These are phyloP conservation scores for Phaetusa simplex DNA, from an alignment of 2,113 vertebrate species.

Conservation along the genomic window DNA sequence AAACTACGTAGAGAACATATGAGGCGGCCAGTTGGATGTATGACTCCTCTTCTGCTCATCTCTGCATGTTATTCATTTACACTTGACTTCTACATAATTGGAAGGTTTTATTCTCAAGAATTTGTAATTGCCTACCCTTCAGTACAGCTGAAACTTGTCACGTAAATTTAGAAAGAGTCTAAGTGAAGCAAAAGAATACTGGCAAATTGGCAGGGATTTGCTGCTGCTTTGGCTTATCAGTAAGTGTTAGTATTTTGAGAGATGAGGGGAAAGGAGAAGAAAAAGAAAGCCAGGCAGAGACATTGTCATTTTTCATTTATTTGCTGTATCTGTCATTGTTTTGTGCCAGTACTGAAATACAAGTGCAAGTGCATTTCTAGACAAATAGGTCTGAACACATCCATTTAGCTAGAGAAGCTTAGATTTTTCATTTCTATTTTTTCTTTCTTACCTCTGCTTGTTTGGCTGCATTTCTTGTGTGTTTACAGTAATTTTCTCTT, in stretches of 20 bases:
- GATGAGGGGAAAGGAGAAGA: not conserved
- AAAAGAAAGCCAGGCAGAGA: not conserved
- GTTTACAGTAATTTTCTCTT: not conserved
- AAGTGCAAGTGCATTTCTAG: not conserved
- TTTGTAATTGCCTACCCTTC: not conserved
- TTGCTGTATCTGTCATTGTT: not conserved
- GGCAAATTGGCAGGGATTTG: not conserved
- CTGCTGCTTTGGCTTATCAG: not conserved
- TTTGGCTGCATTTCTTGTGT: not conserved
- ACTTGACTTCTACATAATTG: not conserved
- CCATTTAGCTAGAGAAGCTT: not conserved
- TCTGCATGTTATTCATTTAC: not conserved
- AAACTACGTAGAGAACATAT: not conserved
- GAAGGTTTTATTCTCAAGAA: not conserved
- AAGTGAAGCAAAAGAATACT: not conserved
- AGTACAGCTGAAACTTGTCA: not conserved
- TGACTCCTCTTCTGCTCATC: not conserved
- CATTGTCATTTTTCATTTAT: not conserved
- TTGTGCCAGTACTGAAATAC: not conserved
- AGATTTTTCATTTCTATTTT: not conserved
- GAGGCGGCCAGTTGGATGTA: not conserved
- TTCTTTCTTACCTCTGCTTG: not conserved
- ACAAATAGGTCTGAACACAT: not conserved
- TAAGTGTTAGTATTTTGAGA: not conserved
- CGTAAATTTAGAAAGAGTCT: not conserved